Percentiles rank a stretch among this genome's conserved stretches.
phyloP scores from a whole-genome alignment of 2,113 vertebrate species.

The Microcebus ravelobensis region DNA sequence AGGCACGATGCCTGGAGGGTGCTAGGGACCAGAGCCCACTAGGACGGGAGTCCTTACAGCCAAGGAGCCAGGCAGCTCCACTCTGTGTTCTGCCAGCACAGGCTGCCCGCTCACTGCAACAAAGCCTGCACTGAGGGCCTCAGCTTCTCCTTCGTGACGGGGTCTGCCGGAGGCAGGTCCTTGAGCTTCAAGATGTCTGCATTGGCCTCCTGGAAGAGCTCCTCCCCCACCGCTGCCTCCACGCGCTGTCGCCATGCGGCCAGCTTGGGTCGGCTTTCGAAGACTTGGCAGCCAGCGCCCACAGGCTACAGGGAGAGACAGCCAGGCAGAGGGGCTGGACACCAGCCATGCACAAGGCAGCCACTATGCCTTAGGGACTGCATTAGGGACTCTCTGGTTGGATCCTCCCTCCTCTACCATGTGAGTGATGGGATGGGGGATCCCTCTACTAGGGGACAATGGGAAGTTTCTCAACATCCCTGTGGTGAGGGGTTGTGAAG shows the following conservation, averaged over 20 bases:
- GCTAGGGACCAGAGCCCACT: not conserved
- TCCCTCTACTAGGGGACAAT: not conserved
- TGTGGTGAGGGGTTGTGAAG: not conserved
- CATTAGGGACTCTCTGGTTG: not conserved
- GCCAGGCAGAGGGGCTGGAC: not conserved
- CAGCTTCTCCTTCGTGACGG: slow-evolving; percentile 10
- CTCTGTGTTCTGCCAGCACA: not conserved
- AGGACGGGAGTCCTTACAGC: not conserved
- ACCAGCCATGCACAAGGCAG: not conserved
- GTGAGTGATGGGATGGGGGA: not conserved
- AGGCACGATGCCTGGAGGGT: not conserved
- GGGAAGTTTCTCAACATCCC: not conserved
- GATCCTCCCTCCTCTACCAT: not conserved
- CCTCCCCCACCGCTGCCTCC: slow-evolving; percentile 80
- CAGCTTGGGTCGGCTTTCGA: slow-evolving; percentile 85
- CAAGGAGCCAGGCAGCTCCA: too few species aligned
- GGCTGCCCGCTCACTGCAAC: not conserved
- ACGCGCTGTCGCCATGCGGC: slow-evolving; percentile 83
- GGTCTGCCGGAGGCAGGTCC: slow-evolving; percentile 59
- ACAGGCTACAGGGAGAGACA: slow-evolving; percentile 81
- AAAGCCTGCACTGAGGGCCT: not conserved
- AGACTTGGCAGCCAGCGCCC: slow-evolving; percentile 82
- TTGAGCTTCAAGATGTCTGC: slow-evolving; percentile 77
- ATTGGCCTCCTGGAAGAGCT: slow-evolving; percentile 86
- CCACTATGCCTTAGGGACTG: too few species aligned